These are phyloP conservation scores for Nyctereutes procyonoides DNA, from an alignment of 2,113 vertebrate species.

Conservation along the genomic window DNA sequence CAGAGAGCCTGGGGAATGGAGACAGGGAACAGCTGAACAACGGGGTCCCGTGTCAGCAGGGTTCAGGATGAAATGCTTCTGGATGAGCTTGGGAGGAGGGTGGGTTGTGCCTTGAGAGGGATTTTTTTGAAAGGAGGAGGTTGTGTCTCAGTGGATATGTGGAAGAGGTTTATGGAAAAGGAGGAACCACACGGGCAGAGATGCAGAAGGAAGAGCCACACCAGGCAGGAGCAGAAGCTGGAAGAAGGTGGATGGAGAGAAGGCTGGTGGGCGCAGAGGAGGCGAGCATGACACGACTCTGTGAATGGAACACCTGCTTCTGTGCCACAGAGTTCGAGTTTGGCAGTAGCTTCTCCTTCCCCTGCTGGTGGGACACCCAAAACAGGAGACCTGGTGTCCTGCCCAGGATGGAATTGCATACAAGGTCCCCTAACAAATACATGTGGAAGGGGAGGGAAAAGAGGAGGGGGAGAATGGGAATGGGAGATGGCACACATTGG, in stretches of 20 bases:
- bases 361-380: not conserved
- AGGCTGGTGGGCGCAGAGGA: rapidly evolving
- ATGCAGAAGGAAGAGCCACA: not conserved
- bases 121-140: not conserved
- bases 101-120: rapidly evolving
- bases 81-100: not conserved
- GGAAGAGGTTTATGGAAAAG: not conserved
- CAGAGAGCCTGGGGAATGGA: not conserved
- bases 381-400: not conserved
- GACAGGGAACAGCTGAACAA: not conserved
- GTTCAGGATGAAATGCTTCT: not conserved
- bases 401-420: not conserved
- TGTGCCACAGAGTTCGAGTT: not conserved
- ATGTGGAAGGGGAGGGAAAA: not conserved
- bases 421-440: not conserved
- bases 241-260: not conserved
- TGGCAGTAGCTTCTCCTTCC: not conserved
- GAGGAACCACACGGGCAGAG: not conserved
- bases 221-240: not conserved
- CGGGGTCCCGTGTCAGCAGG: not conserved
- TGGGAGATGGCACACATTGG: not conserved
- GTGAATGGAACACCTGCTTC: not conserved
- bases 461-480: too few relatives aligned
- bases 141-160: not conserved
- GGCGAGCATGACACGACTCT: rapidly evolving